A percentile compares a stretch with the other conserved stretches of the same genome.
Conservation (phyloP, 53 echinoderm and acorn worm genomes). For the Hippasteria phrygiana region DNA sequence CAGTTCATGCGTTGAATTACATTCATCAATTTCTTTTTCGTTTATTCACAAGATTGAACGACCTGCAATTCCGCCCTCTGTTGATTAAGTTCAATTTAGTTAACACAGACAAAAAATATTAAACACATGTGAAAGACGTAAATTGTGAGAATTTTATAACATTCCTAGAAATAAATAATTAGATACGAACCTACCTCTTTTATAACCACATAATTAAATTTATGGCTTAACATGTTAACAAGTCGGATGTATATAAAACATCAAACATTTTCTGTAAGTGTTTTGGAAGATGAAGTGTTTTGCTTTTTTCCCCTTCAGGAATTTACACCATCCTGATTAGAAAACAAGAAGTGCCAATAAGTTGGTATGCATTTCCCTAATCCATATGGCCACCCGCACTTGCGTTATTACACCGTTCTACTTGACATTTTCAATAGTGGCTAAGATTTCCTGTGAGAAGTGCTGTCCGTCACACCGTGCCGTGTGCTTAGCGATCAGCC, state of each 20-base stretch:
- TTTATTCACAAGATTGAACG: no score
- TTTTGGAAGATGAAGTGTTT: neutral
- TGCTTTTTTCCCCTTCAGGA: neutral
- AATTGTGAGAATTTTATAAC: no score
- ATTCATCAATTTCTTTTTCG: no score
- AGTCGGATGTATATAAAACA: neutral
- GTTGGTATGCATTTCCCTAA: slow-evolving; percentile 16
- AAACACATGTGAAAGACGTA: no score
- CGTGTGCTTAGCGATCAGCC: neutral
- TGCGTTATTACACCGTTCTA: slow-evolving; percentile 48
- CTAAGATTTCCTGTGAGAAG: slow-evolving; percentile 60
- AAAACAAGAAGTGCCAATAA: neutral
- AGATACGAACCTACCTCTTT: no score
- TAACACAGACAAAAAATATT: no score
- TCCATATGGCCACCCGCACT: slow-evolving; percentile 40
- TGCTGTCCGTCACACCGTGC: slow-evolving; percentile 30
- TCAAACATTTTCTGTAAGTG: neutral
- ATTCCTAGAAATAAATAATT: no score
- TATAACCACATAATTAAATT: no score
- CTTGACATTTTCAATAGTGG: slow-evolving; percentile 60
- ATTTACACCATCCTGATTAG: slow-evolving; percentile 8
- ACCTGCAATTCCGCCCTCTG: no score
- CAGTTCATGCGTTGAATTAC: no score
- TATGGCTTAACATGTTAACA: no score
- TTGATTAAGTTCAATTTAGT: no score